Evolutionary conservation across 2,888 invertebrate species (phyloP).

Genomic region (Brachypalpus laphriformis): DNA sequence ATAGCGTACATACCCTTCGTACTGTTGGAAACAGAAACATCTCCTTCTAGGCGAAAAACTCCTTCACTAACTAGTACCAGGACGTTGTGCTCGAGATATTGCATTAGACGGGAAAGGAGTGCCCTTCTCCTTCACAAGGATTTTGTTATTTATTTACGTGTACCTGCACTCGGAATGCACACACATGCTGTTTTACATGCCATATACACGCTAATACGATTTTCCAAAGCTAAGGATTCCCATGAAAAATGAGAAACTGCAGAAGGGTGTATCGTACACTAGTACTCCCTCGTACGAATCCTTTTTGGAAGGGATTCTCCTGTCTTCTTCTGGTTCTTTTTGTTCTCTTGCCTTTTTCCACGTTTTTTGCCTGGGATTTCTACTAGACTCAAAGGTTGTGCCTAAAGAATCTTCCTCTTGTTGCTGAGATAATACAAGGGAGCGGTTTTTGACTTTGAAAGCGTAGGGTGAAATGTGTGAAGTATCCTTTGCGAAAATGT

Average conservation of each 20-base stretch:
- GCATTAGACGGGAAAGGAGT: conserved; percentile 1
- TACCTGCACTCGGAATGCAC: conserved; percentile 32
- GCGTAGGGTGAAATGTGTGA: conserved; percentile 5
- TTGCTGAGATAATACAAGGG: conserved; percentile 24
- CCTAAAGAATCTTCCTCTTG: conserved; percentile 27
- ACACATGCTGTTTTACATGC: conserved; percentile 54
- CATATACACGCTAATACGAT: conserved; percentile 65
- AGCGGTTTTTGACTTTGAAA: conserved; percentile 57
- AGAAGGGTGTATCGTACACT: neutral
- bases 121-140: conserved; percentile 11
- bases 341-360: conserved; percentile 31
- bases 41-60: conserved; percentile 26
- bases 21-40: conserved; percentile 55
- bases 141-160: conserved; percentile 65
- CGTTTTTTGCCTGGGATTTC: conserved; percentile 38
- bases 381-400: conserved; percentile 10
- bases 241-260: conserved; percentile 48
- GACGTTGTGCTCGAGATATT: neutral
- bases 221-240: conserved; percentile 59
- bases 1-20: neutral
- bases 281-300: neutral
- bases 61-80: conserved; percentile 3
- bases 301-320: neutral
- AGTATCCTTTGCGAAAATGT: conserved; percentile 33
- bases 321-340: conserved; percentile 2